These are phyloP conservation scores for Proales similis DNA, from an alignment of 1,140 invertebrate genomes.

Conservation along the genomic window DNA sequence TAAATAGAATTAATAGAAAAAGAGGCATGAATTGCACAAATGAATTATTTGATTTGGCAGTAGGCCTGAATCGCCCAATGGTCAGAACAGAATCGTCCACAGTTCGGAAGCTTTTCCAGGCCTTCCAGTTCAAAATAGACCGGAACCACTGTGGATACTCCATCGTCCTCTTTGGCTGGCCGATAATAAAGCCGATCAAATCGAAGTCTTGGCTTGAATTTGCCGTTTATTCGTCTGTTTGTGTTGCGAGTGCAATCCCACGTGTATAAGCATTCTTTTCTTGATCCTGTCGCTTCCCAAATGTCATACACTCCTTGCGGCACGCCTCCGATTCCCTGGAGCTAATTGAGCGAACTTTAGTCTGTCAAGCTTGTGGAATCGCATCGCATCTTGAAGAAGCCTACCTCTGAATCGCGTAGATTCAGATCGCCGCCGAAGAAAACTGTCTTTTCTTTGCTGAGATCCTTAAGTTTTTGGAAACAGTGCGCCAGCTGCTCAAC, in stretches of 20 bases:
- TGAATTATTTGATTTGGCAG: conserved; percentile 27
- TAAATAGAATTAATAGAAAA: too few species aligned
- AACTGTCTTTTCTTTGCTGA: conserved; percentile 49
- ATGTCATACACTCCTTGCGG: conserved; percentile 55
- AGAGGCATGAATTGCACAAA: too few species aligned
- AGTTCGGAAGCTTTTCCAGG: conserved; percentile 55
- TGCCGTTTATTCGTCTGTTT: conserved; percentile 39
- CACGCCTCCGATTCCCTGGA: conserved; percentile 51
- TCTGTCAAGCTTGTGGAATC: neutral
- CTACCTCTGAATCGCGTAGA: conserved; percentile 59
- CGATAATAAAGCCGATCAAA: conserved; percentile 60
- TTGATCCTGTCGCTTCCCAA: conserved; percentile 57
- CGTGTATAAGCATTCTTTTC: conserved; percentile 57
- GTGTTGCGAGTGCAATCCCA: conserved; percentile 55
- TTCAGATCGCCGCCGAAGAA: conserved; percentile 61
- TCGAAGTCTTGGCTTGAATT: conserved; percentile 56
- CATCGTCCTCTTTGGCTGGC: conserved; percentile 40
- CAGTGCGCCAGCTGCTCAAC: conserved; percentile 53
- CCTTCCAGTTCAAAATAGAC: conserved; percentile 60
- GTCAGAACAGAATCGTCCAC: conserved; percentile 59
- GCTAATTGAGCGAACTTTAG: conserved; percentile 43
- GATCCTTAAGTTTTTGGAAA: conserved; percentile 49
- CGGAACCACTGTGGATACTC: conserved; percentile 46
- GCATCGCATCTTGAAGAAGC: conserved; percentile 3
- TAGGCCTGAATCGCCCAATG: conserved; percentile 59